These are phyloP conservation scores for Spea multiplicata DNA, from an alignment of 2,113 vertebrate species.

Conservation along the genomic window DNA sequence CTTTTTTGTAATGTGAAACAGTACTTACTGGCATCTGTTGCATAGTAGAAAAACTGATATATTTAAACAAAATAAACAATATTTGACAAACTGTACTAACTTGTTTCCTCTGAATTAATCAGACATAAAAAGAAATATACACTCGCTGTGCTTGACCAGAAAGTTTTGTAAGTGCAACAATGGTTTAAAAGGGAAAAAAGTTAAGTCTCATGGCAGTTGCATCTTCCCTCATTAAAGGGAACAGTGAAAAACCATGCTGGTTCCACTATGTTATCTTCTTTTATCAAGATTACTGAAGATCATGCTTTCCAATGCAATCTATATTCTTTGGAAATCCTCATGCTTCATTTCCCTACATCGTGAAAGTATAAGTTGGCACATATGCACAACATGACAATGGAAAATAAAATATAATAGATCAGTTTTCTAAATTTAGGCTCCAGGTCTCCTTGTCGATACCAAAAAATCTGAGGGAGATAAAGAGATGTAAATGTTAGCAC, in stretches of 20 bases:
- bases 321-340: conserved; percentile 47
- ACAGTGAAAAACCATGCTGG: conserved; percentile 64
- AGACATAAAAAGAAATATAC: conserved; percentile 2
- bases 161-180: conserved; percentile 66
- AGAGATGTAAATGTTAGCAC: no score
- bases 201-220: conserved; percentile 57
- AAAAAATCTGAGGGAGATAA: conserved; percentile 77
- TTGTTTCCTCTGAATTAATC: background rate
- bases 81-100: conserved; percentile 66
- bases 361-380: conserved; percentile 99
- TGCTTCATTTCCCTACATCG: conserved; percentile 77
- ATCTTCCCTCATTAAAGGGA: conserved; percentile 61
- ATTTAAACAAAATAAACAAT: conserved; percentile 74
- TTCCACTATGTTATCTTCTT: conserved; percentile 40
- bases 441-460: conserved; percentile 97
- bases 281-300: conserved; percentile 49
- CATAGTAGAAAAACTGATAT: conserved; percentile 74
- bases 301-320: conserved; percentile 36
- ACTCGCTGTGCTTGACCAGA: conserved; percentile 48
- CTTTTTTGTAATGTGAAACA: conserved; percentile 72
- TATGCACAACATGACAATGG: conserved; percentile 91
- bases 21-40: conserved; percentile 66
- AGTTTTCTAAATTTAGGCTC: conserved; percentile 96
- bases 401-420: conserved; percentile 94
- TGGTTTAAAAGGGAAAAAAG: conserved; percentile 57